A percentile compares a stretch with the other conserved stretches of the same genome.
These are phyloP conservation scores for Chaetogeoica ovagalla DNA, from an alignment of 2,888 invertebrate species.

Conservation along the genomic window DNA sequence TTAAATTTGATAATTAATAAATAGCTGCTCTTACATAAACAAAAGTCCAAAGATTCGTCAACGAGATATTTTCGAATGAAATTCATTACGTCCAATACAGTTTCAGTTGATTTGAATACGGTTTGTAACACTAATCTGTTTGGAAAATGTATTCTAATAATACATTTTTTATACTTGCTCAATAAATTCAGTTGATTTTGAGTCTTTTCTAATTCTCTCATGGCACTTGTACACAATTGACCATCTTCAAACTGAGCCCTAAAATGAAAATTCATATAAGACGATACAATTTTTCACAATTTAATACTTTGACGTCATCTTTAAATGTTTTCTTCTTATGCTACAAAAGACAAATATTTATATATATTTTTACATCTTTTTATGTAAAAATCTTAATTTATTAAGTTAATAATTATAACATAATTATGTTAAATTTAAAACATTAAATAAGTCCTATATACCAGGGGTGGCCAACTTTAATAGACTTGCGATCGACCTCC, in stretches of 20 bases:
- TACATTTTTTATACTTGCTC: slow-evolving; percentile 73
- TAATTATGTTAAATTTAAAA: no score
- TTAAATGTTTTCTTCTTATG: no score
- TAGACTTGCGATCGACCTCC: no score
- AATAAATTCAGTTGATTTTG: slow-evolving; percentile 65
- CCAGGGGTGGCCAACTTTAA: no score
- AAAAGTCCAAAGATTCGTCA: slow-evolving; percentile 70
- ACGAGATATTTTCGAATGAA: slow-evolving; percentile 75
- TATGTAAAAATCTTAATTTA: no score
- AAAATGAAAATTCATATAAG: slow-evolving; percentile 27
- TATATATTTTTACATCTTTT: no score
- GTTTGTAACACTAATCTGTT: slow-evolving; percentile 84
- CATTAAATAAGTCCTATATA: no score
- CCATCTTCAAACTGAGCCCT: slow-evolving; percentile 70
- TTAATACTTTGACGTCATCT: no score
- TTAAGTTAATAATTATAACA: no score
- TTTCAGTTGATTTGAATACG: slow-evolving; percentile 77
- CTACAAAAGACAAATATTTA: no score
- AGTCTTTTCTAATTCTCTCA: slow-evolving; percentile 66
- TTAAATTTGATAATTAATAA: not conserved
- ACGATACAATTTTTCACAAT: not conserved
- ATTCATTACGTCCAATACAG: slow-evolving; percentile 69
- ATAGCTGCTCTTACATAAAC: slow-evolving; percentile 72
- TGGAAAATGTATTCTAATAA: slow-evolving; percentile 85
- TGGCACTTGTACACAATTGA: slow-evolving; percentile 71